phyloP scores from a whole-genome alignment of 1,140 invertebrate genomes.

The Tetragonula clypearis region DNA sequence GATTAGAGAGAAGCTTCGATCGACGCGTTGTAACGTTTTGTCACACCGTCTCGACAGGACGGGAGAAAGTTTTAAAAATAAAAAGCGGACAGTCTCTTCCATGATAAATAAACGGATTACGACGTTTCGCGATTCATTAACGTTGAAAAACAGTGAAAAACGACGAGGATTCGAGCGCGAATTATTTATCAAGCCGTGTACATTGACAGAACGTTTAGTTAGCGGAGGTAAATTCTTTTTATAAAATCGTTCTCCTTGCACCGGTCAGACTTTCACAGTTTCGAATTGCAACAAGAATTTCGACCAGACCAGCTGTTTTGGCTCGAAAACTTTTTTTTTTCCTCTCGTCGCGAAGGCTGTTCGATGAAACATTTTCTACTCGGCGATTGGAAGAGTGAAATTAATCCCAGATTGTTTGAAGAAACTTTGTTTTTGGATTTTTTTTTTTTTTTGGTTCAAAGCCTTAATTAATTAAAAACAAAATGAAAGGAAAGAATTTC shows the following conservation, averaged over 20 bases:
- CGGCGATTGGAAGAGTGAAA: background rate
- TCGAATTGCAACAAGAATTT: background rate
- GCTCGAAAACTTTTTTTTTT: background rate
- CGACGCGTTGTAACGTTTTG: background rate
- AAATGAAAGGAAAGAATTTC: too few relatives aligned
- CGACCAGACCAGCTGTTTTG: background rate
- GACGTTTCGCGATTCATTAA: conserved; percentile 1
- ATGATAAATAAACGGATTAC: background rate
- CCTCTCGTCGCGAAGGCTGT: too few relatives aligned
- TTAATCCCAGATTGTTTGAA: background rate
- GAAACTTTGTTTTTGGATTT: background rate
- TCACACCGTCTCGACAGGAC: background rate
- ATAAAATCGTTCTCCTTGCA: background rate
- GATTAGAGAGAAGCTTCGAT: background rate
- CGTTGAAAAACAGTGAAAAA: background rate
- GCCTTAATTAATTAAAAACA: too few relatives aligned
- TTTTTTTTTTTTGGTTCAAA: background rate
- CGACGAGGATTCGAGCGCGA: background rate
- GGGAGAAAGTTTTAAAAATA: conserved; percentile 5
- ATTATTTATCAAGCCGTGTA: conserved; percentile 4
- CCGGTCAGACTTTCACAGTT: too few relatives aligned
- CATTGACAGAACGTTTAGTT: background rate
- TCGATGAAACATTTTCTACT: background rate
- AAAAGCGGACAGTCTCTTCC: background rate
- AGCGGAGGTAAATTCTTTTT: background rate